These are phyloP conservation scores for Trisateles emortualis DNA, from an alignment of 2,888 invertebrate genomes.

Conservation along the genomic window DNA sequence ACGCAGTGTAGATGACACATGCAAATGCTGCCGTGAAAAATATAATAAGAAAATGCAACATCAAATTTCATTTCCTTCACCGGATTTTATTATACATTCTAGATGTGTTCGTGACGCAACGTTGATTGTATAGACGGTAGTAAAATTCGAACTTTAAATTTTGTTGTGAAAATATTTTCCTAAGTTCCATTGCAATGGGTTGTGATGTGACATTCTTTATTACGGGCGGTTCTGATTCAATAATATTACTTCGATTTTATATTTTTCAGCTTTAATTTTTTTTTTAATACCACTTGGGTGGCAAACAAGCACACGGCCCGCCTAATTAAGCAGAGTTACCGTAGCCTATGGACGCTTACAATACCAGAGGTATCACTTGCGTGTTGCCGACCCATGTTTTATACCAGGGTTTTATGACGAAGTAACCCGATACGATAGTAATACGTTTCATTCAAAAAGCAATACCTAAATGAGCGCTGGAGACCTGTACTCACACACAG, in stretches of 20 bases:
- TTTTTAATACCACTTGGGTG: too few species aligned
- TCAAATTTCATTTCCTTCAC: conserved; percentile 68
- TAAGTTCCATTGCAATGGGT: conserved; percentile 29
- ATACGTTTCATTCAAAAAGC: too few species aligned
- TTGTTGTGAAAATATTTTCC: conserved; percentile 44
- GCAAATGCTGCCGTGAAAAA: conserved; percentile 64
- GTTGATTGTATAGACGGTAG: conserved; percentile 69
- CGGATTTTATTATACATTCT: conserved; percentile 70
- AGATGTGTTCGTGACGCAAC: conserved; percentile 68
- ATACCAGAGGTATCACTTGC: too few species aligned
- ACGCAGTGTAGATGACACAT: conserved; percentile 62
- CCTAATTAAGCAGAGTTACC: too few species aligned
- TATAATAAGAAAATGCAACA: conserved; percentile 67
- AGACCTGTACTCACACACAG: too few species aligned
- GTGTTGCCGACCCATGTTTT: too few species aligned
- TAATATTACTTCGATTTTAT: conserved; percentile 8
- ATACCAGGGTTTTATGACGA: too few species aligned
- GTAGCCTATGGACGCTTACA: too few species aligned
- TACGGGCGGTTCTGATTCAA: conserved; percentile 20
- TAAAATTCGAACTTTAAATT: conserved; percentile 57
- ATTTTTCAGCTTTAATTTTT: too few species aligned
- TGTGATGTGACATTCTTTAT: conserved; percentile 26
- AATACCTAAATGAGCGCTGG: too few species aligned
- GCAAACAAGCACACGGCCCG: too few species aligned
- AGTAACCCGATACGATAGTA: too few species aligned